Base-by-base conservation (phyloP, 2,888 invertebrate species). In the Eulithis prunata region DNA sequence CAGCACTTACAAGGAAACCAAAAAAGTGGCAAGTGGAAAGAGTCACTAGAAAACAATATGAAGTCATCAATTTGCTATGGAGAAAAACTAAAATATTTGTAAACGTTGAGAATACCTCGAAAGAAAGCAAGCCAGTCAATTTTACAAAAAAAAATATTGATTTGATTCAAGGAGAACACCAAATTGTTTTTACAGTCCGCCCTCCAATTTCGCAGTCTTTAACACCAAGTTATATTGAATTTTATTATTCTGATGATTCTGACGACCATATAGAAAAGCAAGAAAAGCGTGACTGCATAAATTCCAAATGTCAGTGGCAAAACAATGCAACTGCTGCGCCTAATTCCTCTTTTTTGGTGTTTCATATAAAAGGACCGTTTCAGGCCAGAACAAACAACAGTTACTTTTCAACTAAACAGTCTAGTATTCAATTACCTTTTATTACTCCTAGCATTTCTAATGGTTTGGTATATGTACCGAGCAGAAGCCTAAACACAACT, bases 171-270 rank as follows among this genome's bases (percentile, higher is more conserved):
- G 32, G 57, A 11, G 63, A 56, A 32, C 66, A 70, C 28, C 54
- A 72, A 38, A 54, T 70, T 38, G 63, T 61, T 43, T 61, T 71
- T 32, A 56, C 70, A 57, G 14, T 66, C 8, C 49, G 65, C 38
- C 63, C 60, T 6, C 57, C 67, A 47, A 54, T 46, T 28, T 8
- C 64, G 10, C 76, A 71, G 49, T 60, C 78, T 6, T 72, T 81
- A 4, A 90, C 88, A 12, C 78, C 86, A 3, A 90, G 89, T 77
- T 87, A 78, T 55, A 90, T 91, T 59, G 91, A 91, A 76, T 91
- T 91, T 78, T 87, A 90, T 76, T 91, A 91, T 75, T 79, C 87
- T 64, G 87, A 90, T 69, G 84, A 88, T 57, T 71, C 69, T 41
- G 76, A 81, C 58, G 78, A 83, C 11, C 71, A 62, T 55, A 10